These are phyloP conservation scores for Gallinago nigripennis DNA, from an alignment of 2,797 vertebrate genomes.

Conservation along the genomic window DNA sequence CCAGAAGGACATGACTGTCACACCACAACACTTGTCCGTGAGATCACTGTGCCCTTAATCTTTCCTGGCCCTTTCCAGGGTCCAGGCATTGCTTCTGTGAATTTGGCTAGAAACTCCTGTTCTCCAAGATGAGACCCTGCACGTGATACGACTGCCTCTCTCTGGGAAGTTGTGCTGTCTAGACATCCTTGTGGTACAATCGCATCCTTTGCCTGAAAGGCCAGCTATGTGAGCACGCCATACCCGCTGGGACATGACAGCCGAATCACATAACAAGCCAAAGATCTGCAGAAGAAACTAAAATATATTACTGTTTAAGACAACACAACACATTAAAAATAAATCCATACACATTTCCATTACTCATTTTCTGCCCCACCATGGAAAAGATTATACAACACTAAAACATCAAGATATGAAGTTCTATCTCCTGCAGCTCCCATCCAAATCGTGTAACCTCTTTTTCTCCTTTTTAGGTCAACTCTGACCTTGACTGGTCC, in stretches of 20 bases:
- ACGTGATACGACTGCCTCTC: neutral
- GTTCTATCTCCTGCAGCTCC: neutral
- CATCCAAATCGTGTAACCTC: neutral
- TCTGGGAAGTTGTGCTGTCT: neutral
- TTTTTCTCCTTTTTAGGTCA: conserved; percentile 64
- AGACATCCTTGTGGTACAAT: neutral
- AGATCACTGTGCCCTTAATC: neutral
- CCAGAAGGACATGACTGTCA: neutral
- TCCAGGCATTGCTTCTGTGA: neutral
- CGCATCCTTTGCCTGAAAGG: neutral
- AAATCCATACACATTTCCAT: neutral
- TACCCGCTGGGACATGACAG: neutral
- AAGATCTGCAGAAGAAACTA: neutral
- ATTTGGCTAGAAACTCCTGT: neutral
- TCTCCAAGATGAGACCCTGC: neutral
- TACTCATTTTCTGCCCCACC: neutral
- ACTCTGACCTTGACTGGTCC: neutral
- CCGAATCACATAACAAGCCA: neutral
- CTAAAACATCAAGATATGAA: neutral
- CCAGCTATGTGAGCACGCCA: neutral
- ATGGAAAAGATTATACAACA: neutral
- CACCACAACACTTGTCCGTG: neutral
- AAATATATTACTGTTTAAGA: neutral
- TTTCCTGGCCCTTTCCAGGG: neutral
- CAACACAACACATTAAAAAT: neutral